Conservation (phyloP, 2,797 vertebrate genomes). For the Odontamblyopus rebecca region DNA sequence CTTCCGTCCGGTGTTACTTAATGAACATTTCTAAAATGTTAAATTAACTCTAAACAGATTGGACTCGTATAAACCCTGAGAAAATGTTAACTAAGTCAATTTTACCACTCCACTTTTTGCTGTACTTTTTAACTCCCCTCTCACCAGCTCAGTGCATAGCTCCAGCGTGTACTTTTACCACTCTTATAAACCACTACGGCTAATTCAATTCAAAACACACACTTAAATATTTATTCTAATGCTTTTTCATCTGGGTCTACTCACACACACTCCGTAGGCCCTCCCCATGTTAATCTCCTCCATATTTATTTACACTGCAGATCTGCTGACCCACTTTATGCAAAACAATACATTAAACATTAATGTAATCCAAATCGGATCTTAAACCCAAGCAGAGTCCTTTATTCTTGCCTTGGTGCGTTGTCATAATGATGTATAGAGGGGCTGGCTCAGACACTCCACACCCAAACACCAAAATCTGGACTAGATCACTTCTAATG, state of each 20-base stretch:
- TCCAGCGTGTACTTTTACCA: not conserved
- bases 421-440: not conserved
- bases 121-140: too few relatives aligned
- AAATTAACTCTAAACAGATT: too few relatives aligned
- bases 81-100: too few relatives aligned
- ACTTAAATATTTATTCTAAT: not conserved
- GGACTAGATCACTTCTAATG: slow-evolving; percentile 6
- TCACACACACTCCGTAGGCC: not conserved
- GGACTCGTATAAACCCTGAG: too few relatives aligned
- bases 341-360: slow-evolving; percentile 40
- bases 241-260: not conserved
- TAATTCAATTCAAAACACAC: not conserved
- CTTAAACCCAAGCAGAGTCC: slow-evolving; percentile 23
- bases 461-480: slow-evolving; percentile 4
- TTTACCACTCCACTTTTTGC: too few relatives aligned
- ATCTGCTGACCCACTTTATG: slow-evolving; percentile 43
- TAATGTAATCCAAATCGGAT: slow-evolving; percentile 32
- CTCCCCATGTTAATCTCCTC: not conserved
- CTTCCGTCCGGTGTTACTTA: too few relatives aligned
- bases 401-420: not conserved
- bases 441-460: not conserved
- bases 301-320: slow-evolving; percentile 26
- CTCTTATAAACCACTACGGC: not conserved
- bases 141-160: not conserved
- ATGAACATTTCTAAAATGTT: too few relatives aligned